Base-by-base conservation (phyloP, 2,113 vertebrate genomes). In the Thymallus thymallus region DNA sequence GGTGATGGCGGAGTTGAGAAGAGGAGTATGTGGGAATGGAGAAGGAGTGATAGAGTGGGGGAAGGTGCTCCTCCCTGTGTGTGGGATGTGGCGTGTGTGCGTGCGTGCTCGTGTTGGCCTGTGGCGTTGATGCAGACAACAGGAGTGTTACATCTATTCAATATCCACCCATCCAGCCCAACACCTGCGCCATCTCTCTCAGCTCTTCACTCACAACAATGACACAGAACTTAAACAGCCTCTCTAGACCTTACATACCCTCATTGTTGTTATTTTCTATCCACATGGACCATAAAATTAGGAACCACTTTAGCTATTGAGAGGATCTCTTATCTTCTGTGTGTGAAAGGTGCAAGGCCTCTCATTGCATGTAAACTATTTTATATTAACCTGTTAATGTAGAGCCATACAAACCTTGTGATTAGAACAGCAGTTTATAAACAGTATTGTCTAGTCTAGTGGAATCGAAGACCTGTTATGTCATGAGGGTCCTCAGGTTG, bases 31-130 rank as follows among this genome's bases (percentile, higher is more conserved):
- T 70, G 71, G 61, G 72, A 85, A 77, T 73, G 68, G 35, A 41
- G 35, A 10, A 41, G 35, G 35, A 41, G 35, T 41, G 9, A 41
- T 41, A 3, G 35, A 41, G 9, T 41, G 35, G 9, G 9, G 35
- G 35, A 41, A 41, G 80, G 80, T 85, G 82, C 69, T 85, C 2
- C 86, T 85, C 80, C 67, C 82, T 78, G 68, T 55, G 41, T 69
- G 68, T 22, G 51, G 35, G 35, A 41, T 41, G 35, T 41, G 35
- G 35, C 9, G 35, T 41, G 35, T 9, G 35, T 41, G 35, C 3
- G 4, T 5, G 30, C 0, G 35, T 10, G 35, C 0, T 7, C 10
- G n/a, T 60, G 56, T 60, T 13, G 71, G 58, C 41, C 46, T 80
- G 69, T 32, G 76, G 16, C 71, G 78, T 75, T 78, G 69, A 80